These are phyloP conservation scores for Pelobates fuscus DNA, from an alignment of 2,113 vertebrate genomes.

Conservation along the genomic window DNA sequence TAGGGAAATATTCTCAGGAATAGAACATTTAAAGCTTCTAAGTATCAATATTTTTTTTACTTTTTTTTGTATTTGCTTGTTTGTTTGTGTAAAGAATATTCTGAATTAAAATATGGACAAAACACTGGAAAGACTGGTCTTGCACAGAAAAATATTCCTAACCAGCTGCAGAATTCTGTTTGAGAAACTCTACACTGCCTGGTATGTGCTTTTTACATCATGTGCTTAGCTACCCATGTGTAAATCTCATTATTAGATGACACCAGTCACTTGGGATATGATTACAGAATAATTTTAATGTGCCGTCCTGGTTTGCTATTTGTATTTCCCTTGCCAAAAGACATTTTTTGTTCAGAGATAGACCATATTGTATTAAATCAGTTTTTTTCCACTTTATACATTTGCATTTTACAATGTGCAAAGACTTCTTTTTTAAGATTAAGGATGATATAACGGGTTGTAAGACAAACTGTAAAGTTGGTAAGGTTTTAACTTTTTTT, in stretches of 20 bases:
- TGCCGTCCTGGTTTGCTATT: background rate
- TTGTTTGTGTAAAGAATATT: no score
- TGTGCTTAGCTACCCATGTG: conserved; percentile 22
- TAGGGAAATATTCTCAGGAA: no score
- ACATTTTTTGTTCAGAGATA: background rate
- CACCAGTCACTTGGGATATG: conserved; percentile 28
- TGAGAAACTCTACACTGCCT: conserved; percentile 15
- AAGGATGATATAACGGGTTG: conserved; percentile 1
- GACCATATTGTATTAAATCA: background rate
- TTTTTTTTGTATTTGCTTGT: no score
- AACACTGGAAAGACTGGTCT: no score
- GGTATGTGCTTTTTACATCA: conserved; percentile 37
- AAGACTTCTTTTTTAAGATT: background rate
- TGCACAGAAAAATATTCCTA: background rate
- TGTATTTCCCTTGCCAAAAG: background rate
- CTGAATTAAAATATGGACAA: no score
- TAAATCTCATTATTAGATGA: conserved; percentile 43
- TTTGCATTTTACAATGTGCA: background rate
- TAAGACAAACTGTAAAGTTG: conserved; percentile 44
- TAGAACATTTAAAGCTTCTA: no score
- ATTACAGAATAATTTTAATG: background rate
- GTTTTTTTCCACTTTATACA: conserved; percentile 13
- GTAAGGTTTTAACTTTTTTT: conserved; percentile 64
- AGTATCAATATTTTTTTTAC: no score
- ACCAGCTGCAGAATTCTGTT: background rate